phyloP scores from a whole-genome alignment of 2,888 invertebrate genomes.

The Leucophora obtusa region DNA sequence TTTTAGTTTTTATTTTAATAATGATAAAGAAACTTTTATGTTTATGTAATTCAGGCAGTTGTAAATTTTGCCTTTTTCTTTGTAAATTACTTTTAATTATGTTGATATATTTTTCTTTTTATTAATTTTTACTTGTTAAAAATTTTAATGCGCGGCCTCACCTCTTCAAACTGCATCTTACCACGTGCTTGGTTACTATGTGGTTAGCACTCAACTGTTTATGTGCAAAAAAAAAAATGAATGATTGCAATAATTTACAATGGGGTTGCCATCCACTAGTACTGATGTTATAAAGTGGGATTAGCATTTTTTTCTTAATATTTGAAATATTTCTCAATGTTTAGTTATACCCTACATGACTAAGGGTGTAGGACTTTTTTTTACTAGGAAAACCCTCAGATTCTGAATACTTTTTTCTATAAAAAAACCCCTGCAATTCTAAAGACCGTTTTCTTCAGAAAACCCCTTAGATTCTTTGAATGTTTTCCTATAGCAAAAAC shows the following conservation, averaged over 20 bases:
- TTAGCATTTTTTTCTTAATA: no score
- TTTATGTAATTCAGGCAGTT: slow-evolving; percentile 13
- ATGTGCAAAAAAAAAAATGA: slow-evolving; percentile 12
- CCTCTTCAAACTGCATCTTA: slow-evolving; percentile 38
- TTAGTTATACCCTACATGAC: no score
- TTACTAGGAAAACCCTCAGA: no score
- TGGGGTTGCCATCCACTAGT: slow-evolving; percentile 26
- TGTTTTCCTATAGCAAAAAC: no score
- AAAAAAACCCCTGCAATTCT: no score
- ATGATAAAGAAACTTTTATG: slow-evolving; percentile 19
- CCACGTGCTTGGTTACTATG: slow-evolving; percentile 49
- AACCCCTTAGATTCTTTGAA: no score
- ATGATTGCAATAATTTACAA: slow-evolving; percentile 10
- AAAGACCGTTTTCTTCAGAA: no score
- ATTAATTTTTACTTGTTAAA: slow-evolving; percentile 7
- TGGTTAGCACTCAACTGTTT: slow-evolving; percentile 33
- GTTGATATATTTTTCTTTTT: slow-evolving; percentile 27
- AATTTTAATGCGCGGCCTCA: neutral
- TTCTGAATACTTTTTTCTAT: no score
- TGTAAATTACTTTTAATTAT: neutral
- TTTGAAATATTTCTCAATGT: no score
- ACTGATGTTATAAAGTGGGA: no score
- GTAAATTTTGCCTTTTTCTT: neutral
- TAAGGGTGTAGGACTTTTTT: no score
- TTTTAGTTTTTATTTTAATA: slow-evolving; percentile 28